These are phyloP conservation scores for Nyctibius bracteatus DNA, from an alignment of 2,113 vertebrate species.

Conservation along the genomic window DNA sequence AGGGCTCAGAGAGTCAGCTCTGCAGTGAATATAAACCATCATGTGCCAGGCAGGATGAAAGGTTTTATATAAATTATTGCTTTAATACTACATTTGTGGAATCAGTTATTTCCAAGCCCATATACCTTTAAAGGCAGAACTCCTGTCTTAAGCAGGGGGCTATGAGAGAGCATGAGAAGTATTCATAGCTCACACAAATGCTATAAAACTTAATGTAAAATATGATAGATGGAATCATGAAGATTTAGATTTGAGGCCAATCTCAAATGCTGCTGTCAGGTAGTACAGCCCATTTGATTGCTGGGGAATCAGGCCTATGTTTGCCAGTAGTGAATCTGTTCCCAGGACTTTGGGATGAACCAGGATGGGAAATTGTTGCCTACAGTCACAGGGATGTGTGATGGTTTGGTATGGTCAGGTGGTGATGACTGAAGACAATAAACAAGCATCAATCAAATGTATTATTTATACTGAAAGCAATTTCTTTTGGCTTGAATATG, in stretches of 20 bases:
- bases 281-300: not conserved
- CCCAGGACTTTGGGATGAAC: not conserved
- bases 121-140: not conserved
- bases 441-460: not conserved
- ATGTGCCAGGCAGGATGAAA: constrained; percentile 23
- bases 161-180: not conserved
- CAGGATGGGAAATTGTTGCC: not conserved
- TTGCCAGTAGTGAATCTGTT: not conserved
- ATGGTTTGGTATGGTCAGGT: not conserved
- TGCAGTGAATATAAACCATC: not conserved
- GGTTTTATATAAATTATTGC: constrained; percentile 23
- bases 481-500: not conserved
- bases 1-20: not conserved
- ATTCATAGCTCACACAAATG: not conserved
- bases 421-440: not conserved
- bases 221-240: not conserved
- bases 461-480: not conserved
- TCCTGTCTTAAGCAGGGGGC: not conserved
- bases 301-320: not conserved
- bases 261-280: not conserved
- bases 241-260: not conserved
- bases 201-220: not conserved
- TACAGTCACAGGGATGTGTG: not conserved
- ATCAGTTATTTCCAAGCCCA: not conserved
- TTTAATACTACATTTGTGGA: not conserved